Evolutionary conservation across 2,888 invertebrate genomes (phyloP), one percentile per base, ranked within the genome.

Genomic region (Caenorhabditis sp.): DNA sequence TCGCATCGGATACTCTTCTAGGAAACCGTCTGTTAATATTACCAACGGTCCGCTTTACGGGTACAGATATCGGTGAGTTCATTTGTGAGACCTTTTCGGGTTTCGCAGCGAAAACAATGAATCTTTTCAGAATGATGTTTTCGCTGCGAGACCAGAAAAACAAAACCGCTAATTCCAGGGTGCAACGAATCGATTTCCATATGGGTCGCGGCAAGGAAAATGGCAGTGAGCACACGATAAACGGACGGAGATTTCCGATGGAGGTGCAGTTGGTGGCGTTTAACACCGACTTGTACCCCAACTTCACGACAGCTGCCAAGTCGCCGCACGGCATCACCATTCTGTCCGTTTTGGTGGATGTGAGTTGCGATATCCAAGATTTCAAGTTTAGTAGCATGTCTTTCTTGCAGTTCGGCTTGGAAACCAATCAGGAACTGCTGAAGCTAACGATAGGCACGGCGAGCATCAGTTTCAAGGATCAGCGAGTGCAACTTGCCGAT

Each of bases 191-290:
- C 26, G 88, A 89, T 68, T 83, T 89, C 61, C 97, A 97, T 93
- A 97, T 96, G 92, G 97, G 97, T 72, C 95, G 95, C 85, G 95
- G 95, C 91, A 96, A 97, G 93, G 95, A 95, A 88, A 89, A 87
- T 51, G 98, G 98, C 28, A 98, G 97, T 28, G 98, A 98, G 92
- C 98, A 98, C 93, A 96, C 96, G 80, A 96, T 98, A 92, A 96
- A 96, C 92, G 97, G 97, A 86, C 95, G 96, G 92, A 95, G 96
- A 74, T 98, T 98, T 93, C 98, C 98, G 15, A 97, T 97, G 82
- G 98, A 98, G 95, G 98, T 98, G 92, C 98, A 98, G 94, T 95
- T 98, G 94, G 96, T 97, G 93, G 97, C 97, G 90, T 98, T 96
- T 94, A 98, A 98, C 94, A 96, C 96, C 79, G 97, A 98, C 93